Conservation (phyloP, 2,113 vertebrate genomes). For the Murina feae region DNA sequence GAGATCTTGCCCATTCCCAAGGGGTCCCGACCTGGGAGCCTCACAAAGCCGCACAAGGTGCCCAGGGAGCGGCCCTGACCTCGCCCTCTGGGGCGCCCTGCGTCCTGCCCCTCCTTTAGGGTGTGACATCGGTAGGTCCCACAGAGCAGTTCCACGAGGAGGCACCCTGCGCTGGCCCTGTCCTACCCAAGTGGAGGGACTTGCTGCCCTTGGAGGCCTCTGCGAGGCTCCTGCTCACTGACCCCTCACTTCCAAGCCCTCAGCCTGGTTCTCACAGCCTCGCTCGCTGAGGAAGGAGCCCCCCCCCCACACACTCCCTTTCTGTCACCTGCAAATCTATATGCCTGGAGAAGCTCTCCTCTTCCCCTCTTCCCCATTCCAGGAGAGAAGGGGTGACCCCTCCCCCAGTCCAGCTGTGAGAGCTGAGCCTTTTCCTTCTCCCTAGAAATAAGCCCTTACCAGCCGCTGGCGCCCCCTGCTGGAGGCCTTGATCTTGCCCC, state of each 20-base stretch:
- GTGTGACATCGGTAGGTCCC: fast-evolving
- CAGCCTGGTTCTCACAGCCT: not conserved
- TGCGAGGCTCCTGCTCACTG: fast-evolving
- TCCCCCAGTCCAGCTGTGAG: not conserved
- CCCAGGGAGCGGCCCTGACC: not conserved
- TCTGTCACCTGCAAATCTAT: not conserved
- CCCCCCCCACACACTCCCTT: not conserved
- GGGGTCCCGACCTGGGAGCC: not conserved
- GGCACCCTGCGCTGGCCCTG: fast-evolving
- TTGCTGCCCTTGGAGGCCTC: fast-evolving
- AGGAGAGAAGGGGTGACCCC: not conserved
- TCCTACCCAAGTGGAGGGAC: not conserved
- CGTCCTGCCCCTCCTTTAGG: fast-evolving
- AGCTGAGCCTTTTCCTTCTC: too few species aligned
- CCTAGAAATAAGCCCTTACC: not conserved
- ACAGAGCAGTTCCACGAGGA: fast-evolving
- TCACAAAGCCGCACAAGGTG: not conserved
- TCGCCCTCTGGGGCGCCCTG: fast-evolving
- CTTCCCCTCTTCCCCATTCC: not conserved
- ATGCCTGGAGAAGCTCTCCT: too few species aligned
- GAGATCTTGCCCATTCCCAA: not conserved
- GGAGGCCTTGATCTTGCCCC: not conserved
- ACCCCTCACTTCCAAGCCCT: not conserved
- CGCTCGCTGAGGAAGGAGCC: not conserved
- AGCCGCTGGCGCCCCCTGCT: not conserved